Evolutionary conservation across 2,113 vertebrate genomes (phyloP), one percentile per base, ranked within the genome.

Genomic region (Ramphastos sulfuratus): DNA sequence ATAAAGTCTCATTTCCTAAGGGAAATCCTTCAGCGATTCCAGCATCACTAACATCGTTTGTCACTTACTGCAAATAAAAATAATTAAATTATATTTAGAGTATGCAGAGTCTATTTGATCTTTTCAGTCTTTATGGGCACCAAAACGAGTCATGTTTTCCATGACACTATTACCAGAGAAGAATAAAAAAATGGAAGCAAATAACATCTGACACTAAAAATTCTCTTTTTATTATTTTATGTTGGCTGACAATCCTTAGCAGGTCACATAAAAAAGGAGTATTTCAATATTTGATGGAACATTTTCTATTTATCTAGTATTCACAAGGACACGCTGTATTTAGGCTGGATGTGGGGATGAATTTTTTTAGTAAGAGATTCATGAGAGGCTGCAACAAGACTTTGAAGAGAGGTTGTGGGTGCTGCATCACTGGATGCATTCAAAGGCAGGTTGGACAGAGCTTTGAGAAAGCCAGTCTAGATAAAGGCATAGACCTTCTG

Each of bases 21-120:
- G 66, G 65, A 77, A 83, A 76, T 92, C 61, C 61, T 85, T 85
- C 72, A 90, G 37, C 76, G 74, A 93, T 87, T 92, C 33, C 59
- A 79, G 59, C 80, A 83, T 83, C 50, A 89, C 55, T 80, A 91
- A 86, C 42, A 74, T 52, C 50, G n/a, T 87, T 96, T 94, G 72
- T 73, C 74, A 94, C 54, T 94, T 90, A 70, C 24, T 88, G 50
- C 73, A 94, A 94, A 90, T 87, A 92, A 95, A 93, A 96, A 92
- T 89, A 95, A 96, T 94, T 82, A 82, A 85, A 81, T 72, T 85
- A 18, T 75, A 61, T 82, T 83, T 93, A 67, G 39, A 71, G 31
- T 80, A 65, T 50, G n/a, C 61, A 89, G 42, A 86, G 74, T 76
- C 88, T 69, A 87, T 86, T 42, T 87, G 64, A 66, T 83, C 21